phyloP scores from a whole-genome alignment of 2,113 vertebrate species.

The Clinocottus analis region DNA sequence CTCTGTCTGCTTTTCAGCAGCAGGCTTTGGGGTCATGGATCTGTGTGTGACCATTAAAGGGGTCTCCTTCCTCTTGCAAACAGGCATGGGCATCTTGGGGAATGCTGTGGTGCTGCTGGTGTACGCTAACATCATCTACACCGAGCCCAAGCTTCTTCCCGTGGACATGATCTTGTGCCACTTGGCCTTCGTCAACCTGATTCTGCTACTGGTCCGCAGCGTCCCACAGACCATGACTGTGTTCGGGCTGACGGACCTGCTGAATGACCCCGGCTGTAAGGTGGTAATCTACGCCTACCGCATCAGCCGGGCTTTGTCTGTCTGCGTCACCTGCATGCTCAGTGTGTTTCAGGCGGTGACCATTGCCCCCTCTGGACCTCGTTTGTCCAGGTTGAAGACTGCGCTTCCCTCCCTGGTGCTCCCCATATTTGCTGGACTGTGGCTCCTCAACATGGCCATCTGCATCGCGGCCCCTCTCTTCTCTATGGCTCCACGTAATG shows the following conservation, averaged over 20 bases:
- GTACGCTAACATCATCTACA: slow-evolving; percentile 67
- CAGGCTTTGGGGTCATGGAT: slow-evolving; percentile 76
- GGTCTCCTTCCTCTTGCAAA: slow-evolving; percentile 85
- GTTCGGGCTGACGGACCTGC: slow-evolving; percentile 78
- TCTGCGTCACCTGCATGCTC: slow-evolving; percentile 85
- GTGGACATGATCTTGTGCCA: slow-evolving; percentile 85
- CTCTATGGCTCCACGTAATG: slow-evolving; percentile 82
- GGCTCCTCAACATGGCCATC: slow-evolving; percentile 84
- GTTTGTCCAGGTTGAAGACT: slow-evolving; percentile 69
- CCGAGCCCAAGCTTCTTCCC: slow-evolving; percentile 72
- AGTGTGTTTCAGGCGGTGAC: slow-evolving; percentile 83
- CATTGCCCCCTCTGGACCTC: slow-evolving; percentile 66
- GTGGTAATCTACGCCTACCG: slow-evolving; percentile 84
- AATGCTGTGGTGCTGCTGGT: slow-evolving; percentile 80
- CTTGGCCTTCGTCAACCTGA: slow-evolving; percentile 82
- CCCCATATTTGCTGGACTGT: slow-evolving; percentile 78
- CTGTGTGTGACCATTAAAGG: slow-evolving; percentile 85
- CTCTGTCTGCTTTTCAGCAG: slow-evolving; percentile 39
- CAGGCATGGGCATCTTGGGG: slow-evolving; percentile 81
- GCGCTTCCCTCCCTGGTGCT: slow-evolving; percentile 72
- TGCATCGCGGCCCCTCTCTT: slow-evolving; percentile 82
- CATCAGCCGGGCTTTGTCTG: slow-evolving; percentile 80
- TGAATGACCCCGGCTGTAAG: slow-evolving; percentile 82
- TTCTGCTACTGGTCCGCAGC: slow-evolving; percentile 81
- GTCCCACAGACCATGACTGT: slow-evolving; percentile 84